Evolutionary conservation across 2,888 invertebrate species (phyloP).

Genomic region (Eudemis profundana): DNA sequence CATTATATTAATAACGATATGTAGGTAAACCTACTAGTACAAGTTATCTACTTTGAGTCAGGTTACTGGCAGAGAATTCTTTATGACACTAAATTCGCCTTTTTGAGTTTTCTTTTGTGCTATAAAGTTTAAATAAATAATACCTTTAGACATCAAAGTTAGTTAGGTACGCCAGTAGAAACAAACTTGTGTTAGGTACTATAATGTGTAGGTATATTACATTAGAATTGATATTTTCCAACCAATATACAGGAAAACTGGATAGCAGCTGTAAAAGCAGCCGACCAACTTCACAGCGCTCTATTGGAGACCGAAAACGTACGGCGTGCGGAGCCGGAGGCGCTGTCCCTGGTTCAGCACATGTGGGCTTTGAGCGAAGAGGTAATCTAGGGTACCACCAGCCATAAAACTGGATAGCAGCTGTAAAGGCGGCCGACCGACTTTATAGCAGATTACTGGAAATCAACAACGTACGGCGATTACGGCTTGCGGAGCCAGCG

Average conservation of each 20-base stretch:
- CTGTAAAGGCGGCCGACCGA: constrained; percentile 65
- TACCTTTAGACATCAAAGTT: too few relatives aligned
- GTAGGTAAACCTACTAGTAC: too few relatives aligned
- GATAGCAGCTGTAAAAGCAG: constrained; percentile 79
- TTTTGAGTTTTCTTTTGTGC: too few relatives aligned
- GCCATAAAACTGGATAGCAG: not conserved
- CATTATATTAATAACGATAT: not conserved
- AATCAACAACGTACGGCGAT: constrained; percentile 63
- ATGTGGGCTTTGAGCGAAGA: constrained; percentile 81
- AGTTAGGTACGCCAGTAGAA: too few relatives aligned
- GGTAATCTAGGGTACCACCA: constrained; percentile 52
- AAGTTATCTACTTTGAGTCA: too few relatives aligned
- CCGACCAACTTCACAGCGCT: constrained; percentile 78
- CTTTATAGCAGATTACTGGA: constrained; percentile 76
- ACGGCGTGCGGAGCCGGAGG: constrained; percentile 71
- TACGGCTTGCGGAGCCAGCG: constrained; percentile 74
- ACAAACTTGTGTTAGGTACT: too few relatives aligned
- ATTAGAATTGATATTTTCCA: constrained; percentile 1
- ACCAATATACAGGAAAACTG: constrained; percentile 72
- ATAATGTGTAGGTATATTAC: too few relatives aligned
- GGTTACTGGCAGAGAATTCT: too few relatives aligned
- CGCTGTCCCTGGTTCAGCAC: constrained; percentile 74
- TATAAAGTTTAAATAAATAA: too few relatives aligned
- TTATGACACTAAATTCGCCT: too few relatives aligned
- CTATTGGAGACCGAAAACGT: constrained; percentile 68